phyloP scores from a whole-genome alignment of 2,888 invertebrate genomes.

The Boloria euphrosyne region DNA sequence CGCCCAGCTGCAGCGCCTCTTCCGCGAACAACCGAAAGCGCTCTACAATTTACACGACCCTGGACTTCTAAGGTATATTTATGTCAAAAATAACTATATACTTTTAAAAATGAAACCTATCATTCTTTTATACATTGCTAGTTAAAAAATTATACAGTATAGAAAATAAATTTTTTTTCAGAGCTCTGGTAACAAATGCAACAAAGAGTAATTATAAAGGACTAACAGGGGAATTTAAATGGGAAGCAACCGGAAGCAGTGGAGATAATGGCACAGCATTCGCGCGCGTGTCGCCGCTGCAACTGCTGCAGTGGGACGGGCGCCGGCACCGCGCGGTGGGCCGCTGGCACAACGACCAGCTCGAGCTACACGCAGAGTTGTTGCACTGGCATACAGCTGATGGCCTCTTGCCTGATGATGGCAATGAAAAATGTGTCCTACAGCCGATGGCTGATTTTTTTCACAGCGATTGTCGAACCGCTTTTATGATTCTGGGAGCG shows the following conservation, averaged over 20 bases:
- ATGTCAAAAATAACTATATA: not conserved
- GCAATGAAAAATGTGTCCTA: slow-evolving; percentile 85
- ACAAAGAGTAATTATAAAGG: slow-evolving; percentile 51
- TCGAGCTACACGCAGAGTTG: slow-evolving; percentile 86
- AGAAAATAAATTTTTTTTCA: slow-evolving; percentile 43
- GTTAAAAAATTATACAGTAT: too few relatives aligned
- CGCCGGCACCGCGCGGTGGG: slow-evolving; percentile 80
- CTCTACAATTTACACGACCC: slow-evolving; percentile 60
- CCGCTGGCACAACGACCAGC: slow-evolving; percentile 90
- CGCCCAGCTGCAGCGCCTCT: slow-evolving; percentile 50
- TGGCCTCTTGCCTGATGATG: slow-evolving; percentile 86
- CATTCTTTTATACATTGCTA: not conserved
- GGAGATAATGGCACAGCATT: slow-evolving; percentile 34
- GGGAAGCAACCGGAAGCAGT: slow-evolving; percentile 46
- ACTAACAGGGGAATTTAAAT: slow-evolving; percentile 61
- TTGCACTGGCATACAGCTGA: slow-evolving; percentile 85
- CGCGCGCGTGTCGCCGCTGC: slow-evolving; percentile 45
- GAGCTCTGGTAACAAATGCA: slow-evolving; percentile 47
- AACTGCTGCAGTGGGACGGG: slow-evolving; percentile 84
- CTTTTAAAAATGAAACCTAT: not conserved
- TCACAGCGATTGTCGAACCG: slow-evolving; percentile 87
- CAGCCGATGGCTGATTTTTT: slow-evolving; percentile 86
- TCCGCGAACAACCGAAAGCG: slow-evolving; percentile 49
- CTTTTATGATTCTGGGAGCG: slow-evolving; percentile 77
- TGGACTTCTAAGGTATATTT: slow-evolving; percentile 50